Evolutionary conservation across 2,888 invertebrate species (phyloP), one percentile per base, ranked within the genome.

Genomic region (Agrochola lota): DNA sequence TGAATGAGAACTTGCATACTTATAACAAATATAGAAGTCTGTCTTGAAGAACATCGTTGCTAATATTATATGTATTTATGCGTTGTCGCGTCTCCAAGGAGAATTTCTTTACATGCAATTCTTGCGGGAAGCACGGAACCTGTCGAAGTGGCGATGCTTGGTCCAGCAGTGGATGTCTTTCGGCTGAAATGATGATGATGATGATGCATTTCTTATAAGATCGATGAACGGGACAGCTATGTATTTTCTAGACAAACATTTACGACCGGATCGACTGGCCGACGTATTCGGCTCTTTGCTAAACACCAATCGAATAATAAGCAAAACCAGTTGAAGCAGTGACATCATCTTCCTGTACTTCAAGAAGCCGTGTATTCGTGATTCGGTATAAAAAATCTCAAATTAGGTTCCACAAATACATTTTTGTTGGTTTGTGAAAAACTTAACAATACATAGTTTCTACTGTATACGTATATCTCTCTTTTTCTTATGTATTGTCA

Each of bases 311-410:
- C 93, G 95, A 96, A 96, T 95, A 95, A 94, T 95, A 95, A 95
- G 92, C 89, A 91, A 95, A 96, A 96, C 96, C 95, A 95, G 96
- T 96, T 93, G 92, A 93, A 93, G 91, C 88, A 94, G 95, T 96
- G 96, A 96, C 96, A 96, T 96, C 96, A 96, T 88, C 96, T 95
- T 95, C 95, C 95, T 95, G 95, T 93, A 94, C 91, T 91, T 91
- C 91, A 92, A 91, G 93, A 94, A 94, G 93, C 93, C 94, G 89
- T 91, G 94, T 95, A 94, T 94, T 95, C 90, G 86, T 46, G 91
- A 89, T 91, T 69, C 20, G 4, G 59, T 85, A 79, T 83, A 87
- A 85, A 82, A 85, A 26, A 71, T 75, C 43, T 82, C 82, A 79
- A 79, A 85, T 87, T 87, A 78, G 49, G 30, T 70, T 60, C 23